These are phyloP conservation scores for Zaprionus africanus DNA, from an alignment of 1,140 invertebrate species.

Conservation along the genomic window DNA sequence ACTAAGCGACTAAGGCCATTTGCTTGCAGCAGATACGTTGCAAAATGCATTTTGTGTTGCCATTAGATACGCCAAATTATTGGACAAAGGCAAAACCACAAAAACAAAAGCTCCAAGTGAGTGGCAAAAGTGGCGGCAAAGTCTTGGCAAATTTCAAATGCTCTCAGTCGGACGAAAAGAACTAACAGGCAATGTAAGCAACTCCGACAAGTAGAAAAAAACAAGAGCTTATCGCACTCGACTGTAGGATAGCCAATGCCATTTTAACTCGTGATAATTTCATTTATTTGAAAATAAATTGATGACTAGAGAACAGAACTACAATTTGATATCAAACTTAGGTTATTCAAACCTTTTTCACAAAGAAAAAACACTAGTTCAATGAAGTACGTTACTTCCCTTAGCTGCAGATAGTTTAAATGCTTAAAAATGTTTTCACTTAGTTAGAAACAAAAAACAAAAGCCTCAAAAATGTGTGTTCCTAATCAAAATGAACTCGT, in stretches of 20 bases:
- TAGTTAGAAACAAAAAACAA: not conserved
- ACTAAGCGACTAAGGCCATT: constrained; percentile 75
- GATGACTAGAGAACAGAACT: too few species aligned
- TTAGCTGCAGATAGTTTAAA: too few species aligned
- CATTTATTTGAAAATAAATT: too few species aligned
- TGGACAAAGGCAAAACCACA: constrained; percentile 68
- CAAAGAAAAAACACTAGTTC: not conserved
- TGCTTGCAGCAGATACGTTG: constrained; percentile 76
- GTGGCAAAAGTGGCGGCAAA: not conserved
- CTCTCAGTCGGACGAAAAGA: constrained; percentile 22
- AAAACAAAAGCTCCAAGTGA: constrained; percentile 65
- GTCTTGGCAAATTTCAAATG: constrained; percentile 25
- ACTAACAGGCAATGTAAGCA: not conserved
- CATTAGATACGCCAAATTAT: constrained; percentile 81
- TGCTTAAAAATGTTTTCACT: not conserved
- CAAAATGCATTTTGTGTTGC: constrained; percentile 74
- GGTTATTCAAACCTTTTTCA: not conserved
- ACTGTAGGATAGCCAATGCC: not conserved
- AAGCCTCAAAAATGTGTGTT: not conserved
- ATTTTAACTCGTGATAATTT: not conserved
- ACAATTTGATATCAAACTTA: too few species aligned
- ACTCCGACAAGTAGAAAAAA: not conserved
- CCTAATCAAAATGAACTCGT: not conserved
- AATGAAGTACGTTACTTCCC: too few species aligned
- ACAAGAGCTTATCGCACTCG: not conserved